phyloP scores from a whole-genome alignment of 2,113 vertebrate genomes.

The Speoplatyrhinus poulsoni region DNA sequence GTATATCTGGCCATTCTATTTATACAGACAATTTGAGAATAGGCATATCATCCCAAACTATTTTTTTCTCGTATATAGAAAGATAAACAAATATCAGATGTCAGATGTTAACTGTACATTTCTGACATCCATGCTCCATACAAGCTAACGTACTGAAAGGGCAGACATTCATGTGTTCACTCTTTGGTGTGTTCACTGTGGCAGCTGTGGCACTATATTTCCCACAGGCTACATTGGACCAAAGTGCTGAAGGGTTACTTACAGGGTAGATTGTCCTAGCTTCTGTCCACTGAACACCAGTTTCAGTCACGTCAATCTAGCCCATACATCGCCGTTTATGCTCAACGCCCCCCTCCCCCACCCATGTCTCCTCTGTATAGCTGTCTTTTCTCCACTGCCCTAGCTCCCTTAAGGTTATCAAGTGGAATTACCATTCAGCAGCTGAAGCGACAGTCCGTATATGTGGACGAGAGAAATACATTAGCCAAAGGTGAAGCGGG shows the following conservation, averaged over 20 bases:
- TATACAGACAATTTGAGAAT: too few species aligned
- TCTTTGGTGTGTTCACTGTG: neutral
- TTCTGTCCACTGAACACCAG: conserved; percentile 14
- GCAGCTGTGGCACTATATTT: neutral
- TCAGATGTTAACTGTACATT: neutral
- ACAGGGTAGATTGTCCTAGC: conserved; percentile 4
- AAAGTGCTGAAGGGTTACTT: conserved; percentile 14
- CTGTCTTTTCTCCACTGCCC: conserved; percentile 1
- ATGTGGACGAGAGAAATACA: conserved; percentile 21
- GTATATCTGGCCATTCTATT: too few species aligned
- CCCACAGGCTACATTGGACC: conserved; percentile 1
- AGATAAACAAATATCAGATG: too few species aligned
- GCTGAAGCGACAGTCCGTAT: conserved; percentile 16
- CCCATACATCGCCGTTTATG: neutral
- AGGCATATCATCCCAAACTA: too few species aligned
- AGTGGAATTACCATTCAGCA: conserved; percentile 31
- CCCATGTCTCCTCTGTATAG: neutral
- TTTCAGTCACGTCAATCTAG: conserved; percentile 9
- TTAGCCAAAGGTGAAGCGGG: conserved; percentile 30
- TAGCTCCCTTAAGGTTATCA: conserved; percentile 11
- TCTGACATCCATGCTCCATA: neutral
- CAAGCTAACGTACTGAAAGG: too few species aligned
- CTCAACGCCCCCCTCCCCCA: neutral
- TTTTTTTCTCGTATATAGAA: too few species aligned
- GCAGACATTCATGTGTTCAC: neutral